phyloP scores from a whole-genome alignment of 2,888 invertebrate species.

The Oscheius sp. region DNA sequence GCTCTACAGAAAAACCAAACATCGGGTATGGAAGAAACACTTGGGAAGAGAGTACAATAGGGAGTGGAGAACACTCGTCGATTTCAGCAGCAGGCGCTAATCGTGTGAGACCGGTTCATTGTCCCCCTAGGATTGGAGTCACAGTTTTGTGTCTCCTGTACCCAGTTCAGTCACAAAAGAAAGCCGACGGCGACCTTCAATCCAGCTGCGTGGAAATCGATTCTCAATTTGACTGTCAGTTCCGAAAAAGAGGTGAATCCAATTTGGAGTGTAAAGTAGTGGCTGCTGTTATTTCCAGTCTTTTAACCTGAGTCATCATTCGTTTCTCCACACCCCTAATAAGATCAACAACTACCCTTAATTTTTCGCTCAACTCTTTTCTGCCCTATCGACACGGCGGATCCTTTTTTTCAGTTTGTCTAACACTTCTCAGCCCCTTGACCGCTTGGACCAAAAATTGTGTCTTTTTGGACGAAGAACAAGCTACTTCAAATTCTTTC shows the following conservation, averaged over 20 bases:
- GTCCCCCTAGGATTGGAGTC: constrained; percentile 7
- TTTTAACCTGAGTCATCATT: neutral
- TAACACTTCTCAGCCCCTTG: constrained; percentile 5
- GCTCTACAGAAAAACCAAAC: too few relatives aligned
- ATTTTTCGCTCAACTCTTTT: neutral
- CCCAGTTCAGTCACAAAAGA: neutral
- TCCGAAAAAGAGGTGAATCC: constrained; percentile 3
- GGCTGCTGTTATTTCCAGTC: constrained; percentile 12
- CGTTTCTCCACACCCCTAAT: too few relatives aligned
- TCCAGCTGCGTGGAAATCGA: constrained; percentile 16
- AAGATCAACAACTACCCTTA: neutral
- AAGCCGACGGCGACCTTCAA: constrained; percentile 29
- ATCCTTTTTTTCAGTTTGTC: constrained; percentile 9
- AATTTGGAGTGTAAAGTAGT: constrained; percentile 14
- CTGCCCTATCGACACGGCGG: neutral
- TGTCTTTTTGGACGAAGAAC: neutral
- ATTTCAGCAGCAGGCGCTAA: constrained; percentile 28
- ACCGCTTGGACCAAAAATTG: neutral
- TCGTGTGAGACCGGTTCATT: constrained; percentile 27
- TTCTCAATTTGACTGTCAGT: constrained; percentile 15
- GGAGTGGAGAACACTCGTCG: constrained; percentile 13
- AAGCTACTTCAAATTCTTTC: neutral
- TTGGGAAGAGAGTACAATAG: constrained; percentile 6
- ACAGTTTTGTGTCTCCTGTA: constrained; percentile 22
- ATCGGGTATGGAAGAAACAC: neutral